These are phyloP conservation scores for Blennius ocellaris DNA, from an alignment of 2,113 vertebrate genomes.

Conservation along the genomic window DNA sequence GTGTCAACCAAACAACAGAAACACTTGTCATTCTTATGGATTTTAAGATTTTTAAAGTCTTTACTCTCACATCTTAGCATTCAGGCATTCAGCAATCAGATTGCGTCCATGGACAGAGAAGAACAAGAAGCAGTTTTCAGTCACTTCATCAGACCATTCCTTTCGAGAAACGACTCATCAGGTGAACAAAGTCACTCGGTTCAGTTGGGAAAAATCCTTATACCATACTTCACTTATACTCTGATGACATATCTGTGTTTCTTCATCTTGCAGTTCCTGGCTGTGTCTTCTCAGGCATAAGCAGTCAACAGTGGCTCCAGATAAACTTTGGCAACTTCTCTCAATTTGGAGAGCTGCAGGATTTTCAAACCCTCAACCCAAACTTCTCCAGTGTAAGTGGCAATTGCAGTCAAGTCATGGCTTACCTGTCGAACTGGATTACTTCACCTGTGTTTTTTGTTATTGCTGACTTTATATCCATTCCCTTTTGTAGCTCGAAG, in stretches of 20 bases:
- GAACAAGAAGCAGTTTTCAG: slow-evolving; percentile 29
- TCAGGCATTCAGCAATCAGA: slow-evolving; percentile 40
- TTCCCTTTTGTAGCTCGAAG: slow-evolving; percentile 20
- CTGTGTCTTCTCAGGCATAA: slow-evolving; percentile 35
- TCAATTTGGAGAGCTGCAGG: slow-evolving; percentile 31
- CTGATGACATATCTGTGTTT: not conserved
- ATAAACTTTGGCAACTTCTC: slow-evolving; percentile 57
- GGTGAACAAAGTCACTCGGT: slow-evolving; percentile 31
- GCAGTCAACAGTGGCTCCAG: slow-evolving; percentile 46
- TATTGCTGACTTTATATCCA: too few relatives aligned
- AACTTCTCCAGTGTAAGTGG: slow-evolving; percentile 66
- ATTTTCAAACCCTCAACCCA: slow-evolving; percentile 56
- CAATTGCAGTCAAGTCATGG: not conserved
- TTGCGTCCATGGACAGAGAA: slow-evolving; percentile 30
- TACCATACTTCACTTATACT: too few relatives aligned
- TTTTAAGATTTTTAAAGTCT: slow-evolving; percentile 1
- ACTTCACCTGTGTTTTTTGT: not conserved
- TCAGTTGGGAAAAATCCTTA: not conserved
- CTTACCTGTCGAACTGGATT: not conserved
- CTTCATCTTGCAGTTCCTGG: slow-evolving; percentile 49
- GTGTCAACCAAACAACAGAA: not conserved
- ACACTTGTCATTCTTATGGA: not conserved
- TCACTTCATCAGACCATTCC: slow-evolving; percentile 60
- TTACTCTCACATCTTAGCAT: slow-evolving; percentile 45
- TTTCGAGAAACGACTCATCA: slow-evolving; percentile 40